Conservation (phyloP, 1,140 invertebrate species). For the Tribolium castaneum region DNA sequence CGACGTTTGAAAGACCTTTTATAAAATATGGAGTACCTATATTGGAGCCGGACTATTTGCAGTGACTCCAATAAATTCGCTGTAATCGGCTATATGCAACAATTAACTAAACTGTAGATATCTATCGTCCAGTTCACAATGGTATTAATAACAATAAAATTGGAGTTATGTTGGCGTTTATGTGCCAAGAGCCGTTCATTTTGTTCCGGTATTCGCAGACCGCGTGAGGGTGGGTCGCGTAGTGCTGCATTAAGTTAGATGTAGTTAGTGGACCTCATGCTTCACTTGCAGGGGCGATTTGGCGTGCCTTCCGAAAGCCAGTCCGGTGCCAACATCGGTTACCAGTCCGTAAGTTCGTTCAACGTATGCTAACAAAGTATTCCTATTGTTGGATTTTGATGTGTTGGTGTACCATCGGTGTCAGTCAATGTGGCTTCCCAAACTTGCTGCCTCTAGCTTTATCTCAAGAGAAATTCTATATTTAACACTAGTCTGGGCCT, state of each 20-base stretch:
- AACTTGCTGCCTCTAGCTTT: conserved; percentile 24
- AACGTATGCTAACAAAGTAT: conserved; percentile 51
- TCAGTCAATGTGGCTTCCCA: conserved; percentile 38
- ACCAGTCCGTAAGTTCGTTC: conserved; percentile 63
- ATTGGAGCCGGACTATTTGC: no score
- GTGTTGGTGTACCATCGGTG: conserved; percentile 35
- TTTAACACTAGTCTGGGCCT: conserved; percentile 32
- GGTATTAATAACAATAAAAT: no score
- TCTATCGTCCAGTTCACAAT: no score
- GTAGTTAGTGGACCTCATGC: conserved; percentile 57
- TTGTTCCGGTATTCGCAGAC: not conserved
- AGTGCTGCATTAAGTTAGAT: conserved; percentile 44
- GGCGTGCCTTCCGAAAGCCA: conserved; percentile 54
- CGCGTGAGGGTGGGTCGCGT: not conserved
- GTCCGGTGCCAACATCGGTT: conserved; percentile 48
- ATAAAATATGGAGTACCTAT: no score
- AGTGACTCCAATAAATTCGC: no score
- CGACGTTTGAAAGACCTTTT: no score
- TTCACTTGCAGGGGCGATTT: conserved; percentile 75
- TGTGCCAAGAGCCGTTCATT: not conserved
- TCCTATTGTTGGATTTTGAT: conserved; percentile 18
- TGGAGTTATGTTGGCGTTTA: no score
- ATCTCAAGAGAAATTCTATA: conserved; percentile 19
- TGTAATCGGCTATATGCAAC: no score
- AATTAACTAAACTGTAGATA: no score